Percentiles rank a stretch among this genome's conserved stretches.
Evolutionary conservation across 2,113 vertebrate genomes (phyloP).

Genomic region (Lamprologus tigripictilis): DNA sequence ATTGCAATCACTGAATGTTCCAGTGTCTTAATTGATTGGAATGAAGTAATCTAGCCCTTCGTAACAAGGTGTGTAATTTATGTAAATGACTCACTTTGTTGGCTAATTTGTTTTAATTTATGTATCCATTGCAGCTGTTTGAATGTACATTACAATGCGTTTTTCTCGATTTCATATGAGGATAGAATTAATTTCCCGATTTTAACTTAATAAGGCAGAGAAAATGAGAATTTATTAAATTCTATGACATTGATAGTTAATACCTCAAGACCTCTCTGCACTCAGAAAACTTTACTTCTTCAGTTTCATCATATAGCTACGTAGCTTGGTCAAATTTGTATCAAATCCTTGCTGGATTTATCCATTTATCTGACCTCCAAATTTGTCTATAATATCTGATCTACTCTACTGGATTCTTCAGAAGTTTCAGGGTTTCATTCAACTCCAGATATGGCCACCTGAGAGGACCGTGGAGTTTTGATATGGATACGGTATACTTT

Average conservation of each 20-base stretch:
- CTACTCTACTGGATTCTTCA: not conserved
- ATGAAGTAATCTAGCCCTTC: constrained; percentile 69
- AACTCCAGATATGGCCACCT: constrained; percentile 48
- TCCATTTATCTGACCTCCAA: constrained; percentile 15
- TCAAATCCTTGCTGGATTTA: constrained; percentile 1
- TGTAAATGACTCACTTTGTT: constrained; percentile 78
- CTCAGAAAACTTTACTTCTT: constrained; percentile 38
- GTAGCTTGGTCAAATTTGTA: not conserved
- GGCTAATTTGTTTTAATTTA: constrained; percentile 76
- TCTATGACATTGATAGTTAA: constrained; percentile 47
- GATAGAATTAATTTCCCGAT: constrained; percentile 57
- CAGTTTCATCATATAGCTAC: not conserved
- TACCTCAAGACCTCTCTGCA: constrained; percentile 17
- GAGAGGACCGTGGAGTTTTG: not conserved
- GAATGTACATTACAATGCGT: constrained; percentile 50
- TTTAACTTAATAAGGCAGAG: constrained; percentile 50
- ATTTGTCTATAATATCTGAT: constrained; percentile 4
- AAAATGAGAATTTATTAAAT: constrained; percentile 56
- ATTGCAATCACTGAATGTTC: constrained; percentile 72
- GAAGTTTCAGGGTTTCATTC: not conserved
- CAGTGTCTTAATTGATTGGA: constrained; percentile 75
- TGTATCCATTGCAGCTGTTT: constrained; percentile 60
- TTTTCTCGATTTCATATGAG: constrained; percentile 44
- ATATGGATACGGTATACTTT: constrained; percentile 38
- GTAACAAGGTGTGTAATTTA: constrained; percentile 78